Percentiles rank a stretch among this genome's conserved stretches.
phyloP scores from a whole-genome alignment of 2,797 vertebrate species.

The Gouania willdenowi region DNA sequence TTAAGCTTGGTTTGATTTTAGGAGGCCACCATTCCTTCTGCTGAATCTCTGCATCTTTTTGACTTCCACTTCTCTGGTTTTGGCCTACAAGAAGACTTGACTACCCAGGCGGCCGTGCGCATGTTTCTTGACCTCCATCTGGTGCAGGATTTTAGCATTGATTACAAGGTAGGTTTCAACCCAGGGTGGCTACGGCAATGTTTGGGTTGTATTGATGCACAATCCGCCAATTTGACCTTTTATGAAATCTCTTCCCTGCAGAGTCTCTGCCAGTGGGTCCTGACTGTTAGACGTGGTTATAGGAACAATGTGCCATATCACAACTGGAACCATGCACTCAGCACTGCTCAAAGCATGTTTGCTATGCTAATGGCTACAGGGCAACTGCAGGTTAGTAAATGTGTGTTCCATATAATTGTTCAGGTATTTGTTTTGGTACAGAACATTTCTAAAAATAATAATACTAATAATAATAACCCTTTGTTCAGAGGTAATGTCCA shows the following conservation, averaged over 20 bases:
- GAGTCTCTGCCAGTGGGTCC: slow-evolving; percentile 87
- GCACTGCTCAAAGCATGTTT: slow-evolving; percentile 89
- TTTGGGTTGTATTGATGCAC: too few relatives aligned
- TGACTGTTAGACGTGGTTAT: slow-evolving; percentile 87
- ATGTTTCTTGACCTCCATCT: slow-evolving; percentile 89
- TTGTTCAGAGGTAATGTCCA: too few relatives aligned
- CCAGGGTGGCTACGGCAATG: too few relatives aligned
- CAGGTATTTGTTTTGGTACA: neutral
- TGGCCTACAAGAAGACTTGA: slow-evolving; percentile 78
- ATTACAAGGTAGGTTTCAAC: slow-evolving; percentile 84
- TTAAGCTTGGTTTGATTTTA: slow-evolving; percentile 49
- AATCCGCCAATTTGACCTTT: neutral
- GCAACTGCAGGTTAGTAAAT: slow-evolving; percentile 44
- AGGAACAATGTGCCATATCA: slow-evolving; percentile 87
- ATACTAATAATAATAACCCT: too few relatives aligned
- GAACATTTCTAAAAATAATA: too few relatives aligned
- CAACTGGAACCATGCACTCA: slow-evolving; percentile 89
- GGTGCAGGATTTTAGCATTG: slow-evolving; percentile 86
- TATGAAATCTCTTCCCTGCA: slow-evolving; percentile 37
- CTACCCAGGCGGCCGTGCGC: slow-evolving; percentile 81
- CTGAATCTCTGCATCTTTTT: slow-evolving; percentile 77
- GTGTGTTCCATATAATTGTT: neutral
- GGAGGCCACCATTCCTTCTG: slow-evolving; percentile 81
- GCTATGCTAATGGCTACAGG: slow-evolving; percentile 84
- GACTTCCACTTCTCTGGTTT: slow-evolving; percentile 87